phyloP scores from a whole-genome alignment of 2,113 vertebrate species.

The Nibea coibor region DNA sequence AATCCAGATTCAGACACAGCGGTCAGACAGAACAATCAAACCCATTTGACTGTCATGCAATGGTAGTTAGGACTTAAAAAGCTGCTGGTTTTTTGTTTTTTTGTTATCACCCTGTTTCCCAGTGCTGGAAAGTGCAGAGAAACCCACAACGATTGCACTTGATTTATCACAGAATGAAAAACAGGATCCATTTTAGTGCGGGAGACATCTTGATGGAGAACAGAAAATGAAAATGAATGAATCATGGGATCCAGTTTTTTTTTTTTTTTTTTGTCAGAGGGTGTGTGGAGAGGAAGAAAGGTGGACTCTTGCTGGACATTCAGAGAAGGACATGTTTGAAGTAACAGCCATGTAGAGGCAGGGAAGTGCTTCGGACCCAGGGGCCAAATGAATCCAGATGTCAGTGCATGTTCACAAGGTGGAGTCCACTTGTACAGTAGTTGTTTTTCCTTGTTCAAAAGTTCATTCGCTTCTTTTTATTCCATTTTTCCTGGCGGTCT shows the following conservation, averaged over 20 bases:
- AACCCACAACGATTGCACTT: slow-evolving; percentile 48
- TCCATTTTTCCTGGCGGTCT: slow-evolving; percentile 56
- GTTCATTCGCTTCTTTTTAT: slow-evolving; percentile 60
- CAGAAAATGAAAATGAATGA: slow-evolving; percentile 41
- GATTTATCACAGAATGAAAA: slow-evolving; percentile 57
- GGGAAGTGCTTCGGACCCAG: slow-evolving; percentile 60
- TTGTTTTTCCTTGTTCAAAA: slow-evolving; percentile 73
- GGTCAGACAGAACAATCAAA: slow-evolving; percentile 60
- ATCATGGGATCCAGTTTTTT: slow-evolving; percentile 24
- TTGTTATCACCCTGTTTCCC: slow-evolving; percentile 53
- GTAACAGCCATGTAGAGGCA: slow-evolving; percentile 60
- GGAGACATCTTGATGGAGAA: slow-evolving; percentile 37
- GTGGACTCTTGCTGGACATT: slow-evolving; percentile 42
- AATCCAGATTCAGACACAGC: slow-evolving; percentile 48
- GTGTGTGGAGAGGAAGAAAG: slow-evolving; percentile 38
- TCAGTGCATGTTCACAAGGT: slow-evolving; percentile 73
- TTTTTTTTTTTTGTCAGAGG: slow-evolving; percentile 31
- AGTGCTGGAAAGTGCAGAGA: slow-evolving; percentile 37
- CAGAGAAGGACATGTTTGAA: slow-evolving; percentile 56
- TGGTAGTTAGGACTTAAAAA: slow-evolving; percentile 45
- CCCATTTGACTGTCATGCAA: slow-evolving; percentile 41
- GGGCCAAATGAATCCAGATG: slow-evolving; percentile 81
- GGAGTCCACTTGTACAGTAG: slow-evolving; percentile 75
- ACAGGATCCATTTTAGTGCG: slow-evolving; percentile 21
- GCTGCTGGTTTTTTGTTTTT: slow-evolving; percentile 39